Evolutionary conservation across 2,888 invertebrate species (phyloP).

Genomic region (Dichetophora obliterata): DNA sequence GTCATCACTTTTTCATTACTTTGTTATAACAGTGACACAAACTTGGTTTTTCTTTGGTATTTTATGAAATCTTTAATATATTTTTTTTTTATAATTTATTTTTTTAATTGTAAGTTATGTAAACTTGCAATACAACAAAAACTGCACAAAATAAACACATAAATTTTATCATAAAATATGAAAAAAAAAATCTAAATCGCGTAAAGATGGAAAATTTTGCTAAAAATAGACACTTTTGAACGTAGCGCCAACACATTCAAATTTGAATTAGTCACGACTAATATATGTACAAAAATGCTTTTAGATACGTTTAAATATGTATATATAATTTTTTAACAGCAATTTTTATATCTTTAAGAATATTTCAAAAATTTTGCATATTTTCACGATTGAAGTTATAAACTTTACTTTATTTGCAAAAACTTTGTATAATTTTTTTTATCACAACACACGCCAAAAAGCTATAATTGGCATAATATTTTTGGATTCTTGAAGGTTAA

Average conservation of each 20-base stretch:
- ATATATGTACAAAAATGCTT: conserved; percentile 24
- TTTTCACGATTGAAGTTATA: neutral
- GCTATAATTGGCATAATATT: conserved; percentile 19
- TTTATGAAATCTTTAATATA: neutral
- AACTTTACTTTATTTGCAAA: neutral
- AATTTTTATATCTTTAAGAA: neutral
- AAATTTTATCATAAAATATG: conserved; percentile 9
- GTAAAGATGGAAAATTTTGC: conserved; percentile 31
- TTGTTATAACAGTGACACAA: too few relatives aligned
- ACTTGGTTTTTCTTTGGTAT: neutral
- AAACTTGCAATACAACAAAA: neutral
- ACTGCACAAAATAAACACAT: conserved; percentile 4
- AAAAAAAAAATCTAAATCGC: conserved; percentile 43
- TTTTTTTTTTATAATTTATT: neutral
- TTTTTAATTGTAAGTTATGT: neutral
- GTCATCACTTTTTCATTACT: neutral
- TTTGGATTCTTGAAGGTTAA: conserved; percentile 19
- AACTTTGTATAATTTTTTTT: neutral
- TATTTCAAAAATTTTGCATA: conserved; percentile 31
- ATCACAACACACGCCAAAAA: neutral
- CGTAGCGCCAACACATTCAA: conserved; percentile 40
- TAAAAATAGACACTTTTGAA: conserved; percentile 48
- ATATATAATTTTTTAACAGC: neutral
- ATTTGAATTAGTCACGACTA: conserved; percentile 16
- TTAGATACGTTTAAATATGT: neutral